A percentile compares a stretch with the other conserved stretches of the same genome.
Evolutionary conservation across 2,797 vertebrate genomes (phyloP).

Genomic region (Spea hammondii): DNA sequence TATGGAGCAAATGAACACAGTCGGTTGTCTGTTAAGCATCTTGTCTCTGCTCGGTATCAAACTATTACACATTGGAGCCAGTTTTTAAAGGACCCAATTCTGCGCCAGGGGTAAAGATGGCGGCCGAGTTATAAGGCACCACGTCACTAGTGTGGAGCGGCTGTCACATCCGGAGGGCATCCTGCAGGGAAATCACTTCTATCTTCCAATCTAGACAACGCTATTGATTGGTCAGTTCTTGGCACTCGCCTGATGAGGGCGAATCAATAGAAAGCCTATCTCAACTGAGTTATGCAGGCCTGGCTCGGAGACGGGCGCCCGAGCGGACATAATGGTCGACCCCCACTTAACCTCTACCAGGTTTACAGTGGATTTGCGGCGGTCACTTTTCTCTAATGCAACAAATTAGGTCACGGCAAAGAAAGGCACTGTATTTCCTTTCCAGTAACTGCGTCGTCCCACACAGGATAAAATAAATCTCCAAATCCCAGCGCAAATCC

Average conservation of each 20-base stretch:
- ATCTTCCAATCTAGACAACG: constrained; percentile 8
- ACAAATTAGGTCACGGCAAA: not conserved
- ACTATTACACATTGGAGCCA: too few species aligned
- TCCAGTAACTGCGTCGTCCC: not conserved
- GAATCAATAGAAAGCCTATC: constrained; percentile 1
- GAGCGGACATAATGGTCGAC: not conserved
- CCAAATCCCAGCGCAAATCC: not conserved
- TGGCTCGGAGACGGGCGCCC: not conserved
- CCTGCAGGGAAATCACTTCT: constrained; percentile 9
- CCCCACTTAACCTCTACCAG: constrained; percentile 3
- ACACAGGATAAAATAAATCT: not conserved
- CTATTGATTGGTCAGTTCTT: not conserved
- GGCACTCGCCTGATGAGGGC: not conserved
- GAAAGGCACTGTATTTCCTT: not conserved
- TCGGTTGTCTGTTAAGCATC: too few species aligned
- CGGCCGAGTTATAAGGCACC: too few species aligned
- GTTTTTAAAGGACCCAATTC: too few species aligned
- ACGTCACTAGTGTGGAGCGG: not conserved
- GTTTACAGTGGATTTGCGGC: not conserved
- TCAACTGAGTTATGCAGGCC: not conserved
- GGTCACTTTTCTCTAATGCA: not conserved
- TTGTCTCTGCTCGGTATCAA: too few species aligned
- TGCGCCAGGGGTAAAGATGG: too few species aligned
- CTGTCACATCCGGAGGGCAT: not conserved
- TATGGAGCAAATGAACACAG: too few species aligned